Evolutionary conservation across 1,140 invertebrate genomes (phyloP).

Genomic region (Aradophagus sp.): DNA sequence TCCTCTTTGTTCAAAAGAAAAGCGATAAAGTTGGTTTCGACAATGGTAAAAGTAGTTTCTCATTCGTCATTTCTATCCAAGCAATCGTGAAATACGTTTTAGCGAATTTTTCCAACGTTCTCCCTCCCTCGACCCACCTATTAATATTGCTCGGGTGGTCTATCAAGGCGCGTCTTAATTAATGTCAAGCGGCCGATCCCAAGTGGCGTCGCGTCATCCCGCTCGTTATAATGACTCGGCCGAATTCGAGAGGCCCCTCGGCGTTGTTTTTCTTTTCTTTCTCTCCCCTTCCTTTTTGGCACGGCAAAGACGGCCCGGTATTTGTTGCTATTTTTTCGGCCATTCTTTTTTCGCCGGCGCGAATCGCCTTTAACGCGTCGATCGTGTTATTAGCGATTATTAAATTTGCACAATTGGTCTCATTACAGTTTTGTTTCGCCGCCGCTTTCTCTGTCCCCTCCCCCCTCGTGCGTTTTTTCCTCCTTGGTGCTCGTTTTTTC

Average conservation of each 20-base stretch:
- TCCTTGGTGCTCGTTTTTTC: no score
- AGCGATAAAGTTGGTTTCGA: no score
- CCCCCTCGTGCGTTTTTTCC: no score
- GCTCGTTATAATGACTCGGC: slow-evolving; percentile 51
- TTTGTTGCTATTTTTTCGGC: slow-evolving; percentile 39
- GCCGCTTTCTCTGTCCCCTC: no score
- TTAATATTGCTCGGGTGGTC: slow-evolving; percentile 48
- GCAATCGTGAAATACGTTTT: no score
- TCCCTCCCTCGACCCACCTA: slow-evolving; percentile 1
- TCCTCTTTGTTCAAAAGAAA: no score
- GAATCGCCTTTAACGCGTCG: slow-evolving; percentile 29
- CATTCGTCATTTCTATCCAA: no score
- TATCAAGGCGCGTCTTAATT: slow-evolving; percentile 55
- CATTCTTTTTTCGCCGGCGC: slow-evolving; percentile 25
- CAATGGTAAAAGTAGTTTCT: no score
- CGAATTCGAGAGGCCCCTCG: slow-evolving; percentile 27
- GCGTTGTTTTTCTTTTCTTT: no score
- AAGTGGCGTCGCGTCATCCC: slow-evolving; percentile 38
- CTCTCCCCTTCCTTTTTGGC: no score
- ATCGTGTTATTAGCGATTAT: slow-evolving; percentile 42
- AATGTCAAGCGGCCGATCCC: slow-evolving; percentile 57
- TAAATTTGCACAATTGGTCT: slow-evolving; percentile 31
- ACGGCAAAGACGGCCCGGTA: slow-evolving; percentile 30
- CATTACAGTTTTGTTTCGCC: slow-evolving; percentile 11
- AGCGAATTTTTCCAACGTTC: slow-evolving; percentile 45